Conservation (phyloP, 92 coral and sea anemone species). For the Chrysogorgia sp. region DNA sequence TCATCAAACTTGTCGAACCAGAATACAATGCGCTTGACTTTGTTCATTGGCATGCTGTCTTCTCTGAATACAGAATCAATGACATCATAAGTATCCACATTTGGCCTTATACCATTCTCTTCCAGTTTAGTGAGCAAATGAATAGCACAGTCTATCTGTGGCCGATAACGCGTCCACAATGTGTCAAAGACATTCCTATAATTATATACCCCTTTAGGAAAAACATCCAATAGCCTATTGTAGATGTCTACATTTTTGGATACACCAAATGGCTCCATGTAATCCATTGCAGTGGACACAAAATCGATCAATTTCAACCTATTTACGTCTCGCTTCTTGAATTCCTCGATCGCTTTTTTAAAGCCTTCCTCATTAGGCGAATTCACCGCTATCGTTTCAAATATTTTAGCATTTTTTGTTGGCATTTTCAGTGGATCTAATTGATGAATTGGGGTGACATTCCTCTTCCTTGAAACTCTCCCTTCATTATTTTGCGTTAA, state of each 20-base stretch:
- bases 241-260: slow-evolving; percentile 79
- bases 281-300: slow-evolving; percentile 70
- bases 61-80: slow-evolving; percentile 85
- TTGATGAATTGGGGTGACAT: background rate
- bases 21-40: slow-evolving; percentile 81
- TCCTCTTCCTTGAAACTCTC: background rate
- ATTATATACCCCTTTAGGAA: slow-evolving; percentile 86
- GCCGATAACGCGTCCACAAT: slow-evolving; percentile 93
- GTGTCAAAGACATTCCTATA: slow-evolving; percentile 92
- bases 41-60: slow-evolving; percentile 94
- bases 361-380: slow-evolving; percentile 57
- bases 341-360: slow-evolving; percentile 65
- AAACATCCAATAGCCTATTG: slow-evolving; percentile 74
- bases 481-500: background rate
- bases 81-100: slow-evolving; percentile 78
- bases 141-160: slow-evolving; percentile 88
- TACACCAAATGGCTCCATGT: slow-evolving; percentile 82
- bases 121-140: slow-evolving; percentile 93
- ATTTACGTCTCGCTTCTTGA: slow-evolving; percentile 65
- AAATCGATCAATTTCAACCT: slow-evolving; percentile 86
- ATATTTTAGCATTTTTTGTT: slow-evolving; percentile 36
- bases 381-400: slow-evolving; percentile 22
- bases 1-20: slow-evolving; percentile 93
- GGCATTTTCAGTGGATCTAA: background rate
- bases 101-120: slow-evolving; percentile 84